Evolutionary conservation across 2,113 vertebrate species (phyloP).

Genomic region (Cettia cetti): DNA sequence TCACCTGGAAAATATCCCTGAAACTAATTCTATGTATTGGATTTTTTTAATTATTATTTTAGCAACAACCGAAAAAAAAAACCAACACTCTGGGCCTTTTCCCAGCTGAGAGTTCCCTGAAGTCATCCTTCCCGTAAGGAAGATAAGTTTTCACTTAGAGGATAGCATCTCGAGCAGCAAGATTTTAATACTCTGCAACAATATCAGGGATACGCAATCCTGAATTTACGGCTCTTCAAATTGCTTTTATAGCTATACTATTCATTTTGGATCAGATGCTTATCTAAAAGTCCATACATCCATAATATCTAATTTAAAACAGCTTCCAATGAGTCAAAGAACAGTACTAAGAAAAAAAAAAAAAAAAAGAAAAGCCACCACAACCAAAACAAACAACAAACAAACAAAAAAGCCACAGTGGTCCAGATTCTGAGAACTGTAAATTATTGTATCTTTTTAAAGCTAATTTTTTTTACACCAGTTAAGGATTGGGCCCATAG

Average conservation of each 20-base stretch:
- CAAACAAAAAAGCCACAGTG: neutral
- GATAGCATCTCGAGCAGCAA: constrained; percentile 51
- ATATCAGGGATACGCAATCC: constrained; percentile 37
- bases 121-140: constrained; percentile 47
- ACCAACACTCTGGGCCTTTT: neutral
- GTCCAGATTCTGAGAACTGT: neutral
- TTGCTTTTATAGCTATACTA: constrained; percentile 48
- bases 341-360: neutral
- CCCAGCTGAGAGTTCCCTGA: neutral
- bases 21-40: neutral
- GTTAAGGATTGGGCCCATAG: neutral
- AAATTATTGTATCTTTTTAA: neutral
- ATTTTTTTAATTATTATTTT: neutral
- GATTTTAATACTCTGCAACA: constrained; percentile 51
- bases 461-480: neutral
- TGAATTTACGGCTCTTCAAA: constrained; percentile 54
- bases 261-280: constrained; percentile 43
- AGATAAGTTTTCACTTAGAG: constrained; percentile 61
- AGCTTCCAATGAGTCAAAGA: constrained; percentile 15
- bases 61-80: neutral
- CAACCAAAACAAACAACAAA: neutral
- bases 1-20: constrained; percentile 41
- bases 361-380: neutral
- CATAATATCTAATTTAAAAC: constrained; percentile 35
- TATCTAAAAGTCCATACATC: constrained; percentile 51